Evolutionary conservation across 1,140 invertebrate genomes (phyloP).

Genomic region (Drosophila virilis): DNA sequence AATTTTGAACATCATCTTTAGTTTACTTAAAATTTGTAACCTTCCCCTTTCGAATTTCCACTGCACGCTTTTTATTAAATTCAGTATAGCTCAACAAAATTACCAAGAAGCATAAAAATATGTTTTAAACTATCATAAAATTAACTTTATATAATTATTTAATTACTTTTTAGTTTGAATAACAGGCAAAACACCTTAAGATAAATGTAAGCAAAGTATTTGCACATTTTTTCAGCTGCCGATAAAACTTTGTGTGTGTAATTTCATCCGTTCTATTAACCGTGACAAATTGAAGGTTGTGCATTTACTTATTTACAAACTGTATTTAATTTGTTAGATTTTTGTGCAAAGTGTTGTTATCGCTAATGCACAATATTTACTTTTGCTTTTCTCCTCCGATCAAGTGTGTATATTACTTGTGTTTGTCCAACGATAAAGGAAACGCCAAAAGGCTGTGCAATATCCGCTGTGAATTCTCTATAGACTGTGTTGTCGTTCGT

Average conservation of each 20-base stretch:
- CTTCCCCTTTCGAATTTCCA: not conserved
- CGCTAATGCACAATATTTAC: constrained; percentile 27
- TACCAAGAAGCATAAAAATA: constrained; percentile 2
- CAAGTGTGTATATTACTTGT: constrained; percentile 36
- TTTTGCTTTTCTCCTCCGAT: constrained; percentile 54
- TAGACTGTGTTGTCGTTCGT: constrained; percentile 9
- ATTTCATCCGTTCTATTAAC: constrained; percentile 36
- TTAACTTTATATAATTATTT: not conserved
- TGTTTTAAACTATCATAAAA: not conserved
- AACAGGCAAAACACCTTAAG: constrained; percentile 2
- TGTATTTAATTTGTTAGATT: constrained; percentile 5
- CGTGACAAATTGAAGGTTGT: constrained; percentile 33
- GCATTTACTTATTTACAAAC: constrained; percentile 8
- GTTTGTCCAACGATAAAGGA: constrained; percentile 47
- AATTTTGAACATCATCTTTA: too few species aligned
- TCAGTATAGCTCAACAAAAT: constrained; percentile 20
- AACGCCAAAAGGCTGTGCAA: constrained; percentile 50
- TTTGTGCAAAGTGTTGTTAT: constrained; percentile 5
- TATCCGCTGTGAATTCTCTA: constrained; percentile 58
- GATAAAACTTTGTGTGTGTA: constrained; percentile 24
- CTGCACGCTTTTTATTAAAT: not conserved
- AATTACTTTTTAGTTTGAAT: constrained; percentile 3
- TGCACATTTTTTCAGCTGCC: constrained; percentile 3
- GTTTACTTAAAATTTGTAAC: too few species aligned
- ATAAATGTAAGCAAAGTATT: constrained; percentile 9